Percentiles rank a stretch among this genome's conserved stretches.
Conservation (phyloP, 2,113 vertebrate genomes). For the Prinia subflava region DNA sequence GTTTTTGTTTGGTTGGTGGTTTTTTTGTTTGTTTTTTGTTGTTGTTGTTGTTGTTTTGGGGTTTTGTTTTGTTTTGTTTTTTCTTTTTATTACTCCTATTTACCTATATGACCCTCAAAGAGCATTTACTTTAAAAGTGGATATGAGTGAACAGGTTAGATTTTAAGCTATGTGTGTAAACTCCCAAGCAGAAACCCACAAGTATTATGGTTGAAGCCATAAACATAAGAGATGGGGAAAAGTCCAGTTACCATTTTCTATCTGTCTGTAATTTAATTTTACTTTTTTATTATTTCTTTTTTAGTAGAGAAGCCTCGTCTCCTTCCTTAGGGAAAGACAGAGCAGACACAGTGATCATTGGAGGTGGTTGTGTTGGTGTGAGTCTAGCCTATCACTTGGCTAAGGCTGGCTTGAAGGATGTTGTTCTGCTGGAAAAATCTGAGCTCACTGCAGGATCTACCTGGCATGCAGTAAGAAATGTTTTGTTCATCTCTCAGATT, state of each 20-base stretch:
- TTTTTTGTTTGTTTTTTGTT: not conserved
- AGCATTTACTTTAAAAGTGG: not conserved
- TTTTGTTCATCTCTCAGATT: not conserved
- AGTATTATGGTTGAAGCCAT: not conserved
- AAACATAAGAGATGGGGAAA: not conserved
- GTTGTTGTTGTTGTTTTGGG: too few species aligned
- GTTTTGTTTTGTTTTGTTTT: not conserved
- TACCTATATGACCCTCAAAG: not conserved
- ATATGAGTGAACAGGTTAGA: not conserved
- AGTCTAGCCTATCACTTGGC: conserved; percentile 95
- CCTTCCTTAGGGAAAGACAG: conserved; percentile 80
- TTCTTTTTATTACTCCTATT: not conserved
- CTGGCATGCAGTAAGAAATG: conserved; percentile 91
- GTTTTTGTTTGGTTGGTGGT: too few species aligned
- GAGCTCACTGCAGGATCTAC: conserved; percentile 97
- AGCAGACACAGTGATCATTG: conserved; percentile 90
- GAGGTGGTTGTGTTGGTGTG: conserved; percentile 92
- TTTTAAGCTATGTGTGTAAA: not conserved
- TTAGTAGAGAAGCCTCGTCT: conserved; percentile 38
- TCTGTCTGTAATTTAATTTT: not conserved
- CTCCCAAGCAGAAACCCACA: not conserved
- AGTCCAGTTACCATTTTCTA: not conserved
- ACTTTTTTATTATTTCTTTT: not conserved
- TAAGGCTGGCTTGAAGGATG: conserved; percentile 91
- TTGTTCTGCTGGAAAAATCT: conserved; percentile 93